These are phyloP conservation scores for Drosophila fulvimacula DNA, from an alignment of 2,888 invertebrate species.

Conservation along the genomic window DNA sequence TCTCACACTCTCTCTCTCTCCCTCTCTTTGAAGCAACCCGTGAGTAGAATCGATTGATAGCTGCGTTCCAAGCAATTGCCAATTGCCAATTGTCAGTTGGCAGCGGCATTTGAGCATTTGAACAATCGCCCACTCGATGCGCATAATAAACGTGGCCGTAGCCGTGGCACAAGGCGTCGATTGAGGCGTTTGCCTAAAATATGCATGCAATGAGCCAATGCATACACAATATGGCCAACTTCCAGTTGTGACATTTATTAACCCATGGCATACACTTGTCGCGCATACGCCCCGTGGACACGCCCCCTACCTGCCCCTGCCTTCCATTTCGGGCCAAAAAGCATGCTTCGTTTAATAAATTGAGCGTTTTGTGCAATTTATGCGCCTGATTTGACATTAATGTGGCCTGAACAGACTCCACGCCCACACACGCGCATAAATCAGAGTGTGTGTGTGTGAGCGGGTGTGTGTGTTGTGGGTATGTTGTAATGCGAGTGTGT, in stretches of 20 bases:
- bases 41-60: constrained; percentile 74
- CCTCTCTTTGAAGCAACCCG: neutral
- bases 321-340: neutral
- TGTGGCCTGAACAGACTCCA: constrained; percentile 77
- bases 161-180: constrained; percentile 35
- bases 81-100: constrained; percentile 39
- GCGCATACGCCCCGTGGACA: constrained; percentile 45
- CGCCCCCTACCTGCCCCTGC: neutral
- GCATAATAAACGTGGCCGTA: constrained; percentile 44
- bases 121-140: constrained; percentile 68
- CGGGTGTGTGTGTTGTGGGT: constrained; percentile 34
- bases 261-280: constrained; percentile 72
- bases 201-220: constrained; percentile 44
- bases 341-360: constrained; percentile 79
- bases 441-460: constrained; percentile 31
- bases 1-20: neutral
- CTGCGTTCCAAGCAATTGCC: constrained; percentile 46
- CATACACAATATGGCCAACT: constrained; percentile 33
- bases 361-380: constrained; percentile 81
- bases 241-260: constrained; percentile 69
- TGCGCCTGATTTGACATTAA: constrained; percentile 83
- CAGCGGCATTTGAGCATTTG: constrained; percentile 47
- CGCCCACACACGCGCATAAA: constrained; percentile 51
- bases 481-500: constrained; percentile 37
- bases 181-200: constrained; percentile 44